Conservation (phyloP, 2,888 invertebrate species). For the Tenthredo mesomela region DNA sequence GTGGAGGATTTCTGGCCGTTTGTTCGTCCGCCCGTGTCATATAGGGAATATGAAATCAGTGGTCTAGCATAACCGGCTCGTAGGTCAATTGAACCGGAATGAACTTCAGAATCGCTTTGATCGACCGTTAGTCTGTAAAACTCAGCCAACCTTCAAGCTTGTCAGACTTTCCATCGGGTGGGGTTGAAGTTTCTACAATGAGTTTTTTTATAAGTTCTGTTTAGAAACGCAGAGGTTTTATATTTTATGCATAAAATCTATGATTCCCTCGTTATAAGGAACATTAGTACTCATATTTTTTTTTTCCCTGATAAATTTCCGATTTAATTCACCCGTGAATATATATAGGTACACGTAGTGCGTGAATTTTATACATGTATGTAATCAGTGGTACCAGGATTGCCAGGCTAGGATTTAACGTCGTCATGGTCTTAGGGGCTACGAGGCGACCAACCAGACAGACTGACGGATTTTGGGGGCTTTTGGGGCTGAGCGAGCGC, state of each 20-base stretch:
- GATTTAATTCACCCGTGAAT: neutral
- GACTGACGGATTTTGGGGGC: constrained; percentile 37
- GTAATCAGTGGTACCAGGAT: neutral
- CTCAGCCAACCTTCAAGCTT: constrained; percentile 38
- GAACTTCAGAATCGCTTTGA: constrained; percentile 68
- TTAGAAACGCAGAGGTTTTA: too few species aligned
- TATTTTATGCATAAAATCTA: neutral
- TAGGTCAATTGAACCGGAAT: constrained; percentile 63
- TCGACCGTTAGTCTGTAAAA: constrained; percentile 55
- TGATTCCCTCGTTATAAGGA: neutral
- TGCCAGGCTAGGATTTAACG: constrained; percentile 6
- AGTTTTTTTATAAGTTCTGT: neutral
- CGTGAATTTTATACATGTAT: neutral
- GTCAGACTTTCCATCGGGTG: constrained; percentile 23
- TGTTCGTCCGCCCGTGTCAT: constrained; percentile 42
- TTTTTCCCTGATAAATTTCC: neutral
- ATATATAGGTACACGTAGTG: neutral
- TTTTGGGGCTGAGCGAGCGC: constrained; percentile 40
- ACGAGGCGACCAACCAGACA: constrained; percentile 15
- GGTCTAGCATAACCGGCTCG: constrained; percentile 58
- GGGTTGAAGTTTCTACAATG: neutral
- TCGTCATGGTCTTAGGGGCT: constrained; percentile 11
- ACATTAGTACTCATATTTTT: neutral
- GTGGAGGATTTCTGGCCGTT: constrained; percentile 36
- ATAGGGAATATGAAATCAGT: constrained; percentile 52